Conservation (phyloP, 2,113 vertebrate genomes). For the Mesoclemmys tuberculata region DNA sequence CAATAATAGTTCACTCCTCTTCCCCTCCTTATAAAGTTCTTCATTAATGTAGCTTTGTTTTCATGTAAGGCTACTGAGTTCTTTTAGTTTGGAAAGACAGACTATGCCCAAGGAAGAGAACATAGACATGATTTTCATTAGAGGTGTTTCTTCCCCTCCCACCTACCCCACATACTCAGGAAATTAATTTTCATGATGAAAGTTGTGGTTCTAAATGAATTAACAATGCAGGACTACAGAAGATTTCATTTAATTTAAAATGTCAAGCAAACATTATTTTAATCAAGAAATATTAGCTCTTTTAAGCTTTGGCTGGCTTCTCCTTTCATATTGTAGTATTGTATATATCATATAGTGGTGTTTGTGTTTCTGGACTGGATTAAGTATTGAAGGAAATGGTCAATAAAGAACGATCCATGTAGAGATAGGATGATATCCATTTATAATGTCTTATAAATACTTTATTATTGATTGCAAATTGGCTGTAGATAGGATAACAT, state of each 20-base stretch:
- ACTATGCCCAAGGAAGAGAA: background rate
- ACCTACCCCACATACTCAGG: background rate
- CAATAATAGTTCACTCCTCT: background rate
- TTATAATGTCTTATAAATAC: slow-evolving; percentile 12
- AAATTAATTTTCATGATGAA: slow-evolving; percentile 14
- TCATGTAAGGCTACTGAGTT: background rate
- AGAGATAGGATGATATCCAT: background rate
- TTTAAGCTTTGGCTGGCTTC: background rate
- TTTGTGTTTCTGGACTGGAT: slow-evolving; percentile 28
- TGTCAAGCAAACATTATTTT: slow-evolving; percentile 42
- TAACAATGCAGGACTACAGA: background rate
- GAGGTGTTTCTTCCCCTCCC: background rate
- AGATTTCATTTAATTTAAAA: slow-evolving; percentile 34
- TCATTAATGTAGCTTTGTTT: background rate
- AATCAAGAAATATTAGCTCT: slow-evolving; percentile 23
- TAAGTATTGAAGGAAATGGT: slow-evolving; percentile 38
- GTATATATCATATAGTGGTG: background rate
- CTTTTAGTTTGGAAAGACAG: slow-evolving; percentile 29
- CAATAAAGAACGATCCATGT: slow-evolving; percentile 21
- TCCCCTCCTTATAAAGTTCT: background rate
- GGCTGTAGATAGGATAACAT: slow-evolving; percentile 6
- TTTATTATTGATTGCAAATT: slow-evolving; percentile 19
- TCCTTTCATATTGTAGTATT: slow-evolving; percentile 32
- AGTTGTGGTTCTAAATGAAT: slow-evolving; percentile 27
- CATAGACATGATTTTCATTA: background rate